Conservation (phyloP, 2,113 vertebrate species). For the Amblyopsis rosae region DNA sequence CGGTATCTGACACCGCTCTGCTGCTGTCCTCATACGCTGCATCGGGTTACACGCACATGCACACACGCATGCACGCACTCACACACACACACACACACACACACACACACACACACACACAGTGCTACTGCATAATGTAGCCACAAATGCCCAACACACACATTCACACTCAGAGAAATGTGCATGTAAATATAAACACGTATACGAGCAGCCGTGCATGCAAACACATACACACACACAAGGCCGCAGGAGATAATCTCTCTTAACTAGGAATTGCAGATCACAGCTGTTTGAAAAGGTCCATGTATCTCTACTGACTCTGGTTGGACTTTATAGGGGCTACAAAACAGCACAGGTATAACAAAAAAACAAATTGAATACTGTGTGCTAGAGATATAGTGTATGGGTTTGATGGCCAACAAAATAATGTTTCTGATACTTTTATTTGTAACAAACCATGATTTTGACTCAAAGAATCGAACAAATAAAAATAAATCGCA, state of each 20-base stretch:
- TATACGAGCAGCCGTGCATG: slow-evolving; percentile 1
- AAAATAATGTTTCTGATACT: not conserved
- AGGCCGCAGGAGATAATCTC: slow-evolving; percentile 22
- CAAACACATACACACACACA: slow-evolving; percentile 17
- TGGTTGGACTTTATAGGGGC: not conserved
- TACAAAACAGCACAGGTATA: not conserved
- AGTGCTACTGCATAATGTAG: not conserved
- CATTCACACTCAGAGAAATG: not conserved
- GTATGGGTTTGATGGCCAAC: too few species aligned
- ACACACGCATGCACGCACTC: slow-evolving; percentile 19
- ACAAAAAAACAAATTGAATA: not conserved
- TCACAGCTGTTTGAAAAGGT: slow-evolving; percentile 35
- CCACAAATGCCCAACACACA: not conserved
- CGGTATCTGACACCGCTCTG: slow-evolving; percentile 29
- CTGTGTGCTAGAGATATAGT: not conserved
- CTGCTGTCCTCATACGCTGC: slow-evolving; percentile 21
- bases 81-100: not conserved
- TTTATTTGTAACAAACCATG: not conserved
- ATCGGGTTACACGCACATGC: slow-evolving; percentile 28
- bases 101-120: slow-evolving; percentile 5
- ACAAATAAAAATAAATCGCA: too few species aligned
- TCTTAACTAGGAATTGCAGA: slow-evolving; percentile 41
- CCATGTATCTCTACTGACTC: not conserved
- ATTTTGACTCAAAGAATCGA: not conserved
- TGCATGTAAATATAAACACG: not conserved